Conservation (phyloP, 2,888 invertebrate genomes). For the Oscheius sp. region DNA sequence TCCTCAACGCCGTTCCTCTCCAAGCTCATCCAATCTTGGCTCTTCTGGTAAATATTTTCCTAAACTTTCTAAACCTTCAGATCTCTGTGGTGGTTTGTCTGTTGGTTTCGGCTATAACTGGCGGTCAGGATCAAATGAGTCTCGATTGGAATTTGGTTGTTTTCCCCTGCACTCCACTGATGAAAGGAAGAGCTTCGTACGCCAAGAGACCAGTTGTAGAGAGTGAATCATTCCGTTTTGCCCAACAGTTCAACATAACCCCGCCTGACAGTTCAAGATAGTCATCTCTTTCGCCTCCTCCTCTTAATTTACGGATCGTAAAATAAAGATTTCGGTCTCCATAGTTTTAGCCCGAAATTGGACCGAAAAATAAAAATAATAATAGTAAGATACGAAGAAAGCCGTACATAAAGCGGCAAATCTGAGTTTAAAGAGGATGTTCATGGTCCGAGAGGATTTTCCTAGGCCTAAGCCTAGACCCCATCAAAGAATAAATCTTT, state of each 20-base stretch:
- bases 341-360: no score
- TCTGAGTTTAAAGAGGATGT: no score
- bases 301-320: no score
- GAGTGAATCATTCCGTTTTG: conserved; percentile 52
- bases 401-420: no score
- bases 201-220: conserved; percentile 48
- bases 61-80: conserved; percentile 18
- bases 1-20: not conserved
- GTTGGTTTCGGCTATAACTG: conserved; percentile 42
- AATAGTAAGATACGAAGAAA: no score
- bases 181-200: conserved; percentile 31
- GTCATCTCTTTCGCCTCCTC: no score
- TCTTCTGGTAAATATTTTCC: conserved; percentile 11
- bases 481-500: no score
- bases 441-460: no score
- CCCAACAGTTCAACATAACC: conserved; percentile 37
- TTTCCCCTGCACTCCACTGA: conserved; percentile 47
- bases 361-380: no score
- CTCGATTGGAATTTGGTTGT: conserved; percentile 59
- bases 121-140: conserved; percentile 58
- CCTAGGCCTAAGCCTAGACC: no score
- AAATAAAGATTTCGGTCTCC: no score
- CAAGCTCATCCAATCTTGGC: conserved; percentile 8
- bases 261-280: no score
- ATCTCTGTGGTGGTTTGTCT: conserved; percentile 39